These are phyloP conservation scores for Erynnis tages DNA, from an alignment of 2,888 invertebrate species.

Conservation along the genomic window DNA sequence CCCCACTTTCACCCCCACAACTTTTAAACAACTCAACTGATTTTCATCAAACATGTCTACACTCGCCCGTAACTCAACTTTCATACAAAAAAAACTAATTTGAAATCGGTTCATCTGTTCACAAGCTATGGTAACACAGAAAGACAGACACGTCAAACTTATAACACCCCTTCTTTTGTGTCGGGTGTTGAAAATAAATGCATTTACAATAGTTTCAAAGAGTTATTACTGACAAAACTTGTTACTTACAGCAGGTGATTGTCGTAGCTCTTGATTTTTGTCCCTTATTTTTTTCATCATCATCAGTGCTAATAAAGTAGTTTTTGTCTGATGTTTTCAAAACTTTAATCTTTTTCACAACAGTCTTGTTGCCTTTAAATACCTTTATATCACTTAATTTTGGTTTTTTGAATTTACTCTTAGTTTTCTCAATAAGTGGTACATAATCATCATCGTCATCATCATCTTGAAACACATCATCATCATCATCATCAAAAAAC, in stretches of 20 bases:
- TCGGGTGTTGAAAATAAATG: too few species aligned
- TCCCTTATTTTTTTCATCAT: conserved; percentile 46
- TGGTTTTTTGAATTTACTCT: conserved; percentile 65
- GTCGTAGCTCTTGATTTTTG: conserved; percentile 58
- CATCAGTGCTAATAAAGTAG: conserved; percentile 27
- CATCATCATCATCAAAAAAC: conserved; percentile 51
- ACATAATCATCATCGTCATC: conserved; percentile 68
- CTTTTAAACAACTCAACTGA: too few species aligned
- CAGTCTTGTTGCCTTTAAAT: conserved; percentile 61
- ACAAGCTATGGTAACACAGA: too few species aligned
- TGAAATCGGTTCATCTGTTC: too few species aligned
- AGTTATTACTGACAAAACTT: too few species aligned
- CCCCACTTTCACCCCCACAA: too few species aligned
- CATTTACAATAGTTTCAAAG: too few species aligned
- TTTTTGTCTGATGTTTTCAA: conserved; percentile 57
- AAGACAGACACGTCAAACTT: too few species aligned
- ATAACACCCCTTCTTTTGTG: too few species aligned
- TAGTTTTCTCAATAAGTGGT: conserved; percentile 56
- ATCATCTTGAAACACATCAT: conserved; percentile 61
- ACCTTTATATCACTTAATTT: conserved; percentile 68
- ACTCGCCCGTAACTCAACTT: too few species aligned
- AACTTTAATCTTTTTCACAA: conserved; percentile 65
- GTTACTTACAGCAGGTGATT: conserved; percentile 73
- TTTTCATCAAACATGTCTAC: too few species aligned
- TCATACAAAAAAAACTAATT: too few species aligned